Evolutionary conservation across 2,888 invertebrate species (phyloP).

Genomic region (Tillus elongatus): DNA sequence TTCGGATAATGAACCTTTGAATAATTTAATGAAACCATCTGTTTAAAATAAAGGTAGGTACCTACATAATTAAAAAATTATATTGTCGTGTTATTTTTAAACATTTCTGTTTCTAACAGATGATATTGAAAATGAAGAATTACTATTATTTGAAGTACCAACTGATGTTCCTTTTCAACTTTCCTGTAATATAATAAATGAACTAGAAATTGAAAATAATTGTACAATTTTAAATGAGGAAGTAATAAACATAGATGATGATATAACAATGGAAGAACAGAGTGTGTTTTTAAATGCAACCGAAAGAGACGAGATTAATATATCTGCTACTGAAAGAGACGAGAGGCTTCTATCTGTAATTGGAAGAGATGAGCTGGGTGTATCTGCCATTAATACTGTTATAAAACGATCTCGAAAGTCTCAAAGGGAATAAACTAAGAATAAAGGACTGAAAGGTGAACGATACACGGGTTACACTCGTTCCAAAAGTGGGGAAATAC

Average conservation of each 20-base stretch:
- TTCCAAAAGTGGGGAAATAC: background rate
- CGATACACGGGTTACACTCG: slow-evolving; percentile 1
- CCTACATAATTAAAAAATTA: background rate
- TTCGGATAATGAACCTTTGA: slow-evolving; percentile 1
- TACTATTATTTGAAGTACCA: slow-evolving; percentile 1
- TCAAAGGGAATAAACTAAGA: background rate
- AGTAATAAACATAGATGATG: background rate
- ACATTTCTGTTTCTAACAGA: slow-evolving; percentile 2
- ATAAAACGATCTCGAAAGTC: slow-evolving; percentile 1
- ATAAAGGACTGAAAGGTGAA: slow-evolving; percentile 3
- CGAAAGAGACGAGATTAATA: no score
- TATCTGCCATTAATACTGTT: background rate
- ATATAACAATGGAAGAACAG: slow-evolving; percentile 1
- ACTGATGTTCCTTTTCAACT: background rate
- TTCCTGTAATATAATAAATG: background rate
- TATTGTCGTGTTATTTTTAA: background rate
- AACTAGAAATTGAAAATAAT: background rate
- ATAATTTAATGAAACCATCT: background rate
- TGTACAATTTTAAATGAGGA: background rate
- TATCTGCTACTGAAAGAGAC: background rate
- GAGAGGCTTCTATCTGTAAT: no score
- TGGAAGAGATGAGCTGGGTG: no score
- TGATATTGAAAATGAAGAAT: slow-evolving; percentile 1
- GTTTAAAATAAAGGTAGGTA: slow-evolving; percentile 1
- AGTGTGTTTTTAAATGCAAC: no score